These are phyloP conservation scores for Beroe forskalii DNA, from an alignment of 37 sponge, comb jelly and placozoan species.

Conservation along the genomic window DNA sequence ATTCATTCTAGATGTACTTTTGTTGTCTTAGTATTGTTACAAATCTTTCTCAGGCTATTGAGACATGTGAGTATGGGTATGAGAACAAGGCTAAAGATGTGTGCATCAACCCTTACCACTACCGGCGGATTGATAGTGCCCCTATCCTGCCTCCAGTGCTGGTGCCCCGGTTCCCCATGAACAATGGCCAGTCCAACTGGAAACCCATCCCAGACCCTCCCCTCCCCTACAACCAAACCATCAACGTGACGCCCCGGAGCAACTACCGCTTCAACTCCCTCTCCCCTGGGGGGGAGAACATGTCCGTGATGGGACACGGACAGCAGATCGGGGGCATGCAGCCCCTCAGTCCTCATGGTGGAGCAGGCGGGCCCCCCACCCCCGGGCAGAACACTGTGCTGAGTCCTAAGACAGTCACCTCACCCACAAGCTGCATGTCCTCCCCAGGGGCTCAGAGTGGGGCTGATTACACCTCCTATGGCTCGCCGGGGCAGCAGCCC, in stretches of 20 bases:
- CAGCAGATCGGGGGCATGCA: conserved; percentile 35
- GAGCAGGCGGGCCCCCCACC: conserved; percentile 22
- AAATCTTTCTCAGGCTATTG: conserved; percentile 67
- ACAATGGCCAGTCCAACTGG: conserved; percentile 34
- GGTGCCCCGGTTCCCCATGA: conserved; percentile 36
- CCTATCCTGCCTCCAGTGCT: conserved; percentile 61
- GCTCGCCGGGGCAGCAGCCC: conserved; percentile 16
- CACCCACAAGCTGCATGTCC: conserved; percentile 54
- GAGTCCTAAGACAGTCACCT: background rate
- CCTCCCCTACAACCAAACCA: conserved; percentile 55
- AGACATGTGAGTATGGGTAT: conserved; percentile 69
- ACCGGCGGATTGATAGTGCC: conserved; percentile 68
- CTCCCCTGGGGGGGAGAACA: background rate
- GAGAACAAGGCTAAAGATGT: conserved; percentile 68
- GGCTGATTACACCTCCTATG: background rate
- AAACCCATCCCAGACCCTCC: conserved; percentile 64
- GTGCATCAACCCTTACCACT: conserved; percentile 76
- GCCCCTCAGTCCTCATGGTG: conserved; percentile 58
- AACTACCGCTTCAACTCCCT: conserved; percentile 14
- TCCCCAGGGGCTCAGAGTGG: conserved; percentile 19
- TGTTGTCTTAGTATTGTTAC: too few relatives aligned
- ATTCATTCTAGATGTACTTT: too few relatives aligned
- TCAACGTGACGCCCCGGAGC: conserved; percentile 49
- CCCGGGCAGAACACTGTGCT: conserved; percentile 44
- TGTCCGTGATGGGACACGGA: conserved; percentile 35